Evolutionary conservation across 2,797 vertebrate species (phyloP), one percentile per base, ranked within the genome.

Genomic region (Thalassophryne amazonica): DNA sequence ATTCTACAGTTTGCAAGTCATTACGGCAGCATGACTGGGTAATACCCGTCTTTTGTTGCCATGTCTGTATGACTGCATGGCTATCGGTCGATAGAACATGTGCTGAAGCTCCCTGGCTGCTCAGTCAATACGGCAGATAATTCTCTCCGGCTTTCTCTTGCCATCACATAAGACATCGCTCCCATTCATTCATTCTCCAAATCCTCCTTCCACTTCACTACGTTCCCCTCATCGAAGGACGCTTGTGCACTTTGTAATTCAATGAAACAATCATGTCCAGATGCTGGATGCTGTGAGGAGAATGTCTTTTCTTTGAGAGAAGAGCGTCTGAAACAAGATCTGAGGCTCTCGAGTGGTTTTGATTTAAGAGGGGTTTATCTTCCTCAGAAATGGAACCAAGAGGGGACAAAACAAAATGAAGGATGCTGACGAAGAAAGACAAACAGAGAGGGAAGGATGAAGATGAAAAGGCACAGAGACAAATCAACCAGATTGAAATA

Each of bases 401-500:
- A 78, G 55, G 53, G 41, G 23, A 51, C n/a, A n/a, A n/a, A n/a
- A n/a, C n/a, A n/a, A n/a, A n/a, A n/a, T n/a, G n/a, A n/a, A n/a
- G n/a, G n/a, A n/a, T n/a, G n/a, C n/a, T n/a, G n/a, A n/a, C n/a
- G n/a, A n/a, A n/a, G n/a, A n/a, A n/a, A 20, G 47, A 69, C 21
- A 42, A 32, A 62, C 41, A 49, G 35, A 18, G n/a, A 47, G 28
- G 28, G 49, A 28, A 4, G 1, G 42, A 52, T 40, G 56, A 39
- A 57, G 25, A 63, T 47, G 68, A 73, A 48, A 73, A 63, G 65
- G 20, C 28, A 52, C 66, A 62, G 69, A 40, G 63, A 69, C 52
- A 79, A 84, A 86, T 81, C 81, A 84, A 75, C 40, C n/a, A 67
- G 72, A 80, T 59, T 73, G 79, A 78, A 86, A 84, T 80, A 80